Evolutionary conservation across 2,888 invertebrate species (phyloP), one percentile per base, ranked within the genome.

Genomic region (Drosophila birchii): DNA sequence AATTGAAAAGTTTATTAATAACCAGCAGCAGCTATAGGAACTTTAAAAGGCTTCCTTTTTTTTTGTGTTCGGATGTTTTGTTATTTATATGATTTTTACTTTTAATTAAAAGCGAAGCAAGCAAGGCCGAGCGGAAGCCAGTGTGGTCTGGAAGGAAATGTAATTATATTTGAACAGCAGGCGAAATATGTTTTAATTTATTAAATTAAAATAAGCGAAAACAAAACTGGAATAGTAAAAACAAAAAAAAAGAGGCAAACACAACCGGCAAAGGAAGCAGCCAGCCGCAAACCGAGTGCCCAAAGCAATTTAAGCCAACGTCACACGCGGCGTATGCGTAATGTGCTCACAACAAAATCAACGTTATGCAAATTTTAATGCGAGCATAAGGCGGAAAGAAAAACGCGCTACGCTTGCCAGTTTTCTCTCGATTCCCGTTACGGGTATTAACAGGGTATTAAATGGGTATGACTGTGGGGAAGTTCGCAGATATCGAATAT

Each of bases 1-100:
- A 81, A 76, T 79, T 84, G 71, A 89, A 85, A 85, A 85, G 89
- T 85, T 85, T 85, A 84, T 89, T 88, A 84, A 84, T 87, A 85
- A 81, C 85, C 76, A 38, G 14, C 38, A n/a, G 64, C 56, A 29
- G 39, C 54, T 34, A 59, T n/a, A 36, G 29, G 45, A 56, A 76
- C 73, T 80, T 87, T 61, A 80, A 78, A 80, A 70, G 61, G 68
- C 53, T 57, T 41, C 53, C 54, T 41, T 61, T 34, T 58, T 54
- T 41, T 66, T 4, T 26, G 49, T 16, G 16, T 32, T 11, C 29
- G 32, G 44, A 29, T 58, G 38, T 53, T 36, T 36, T 41, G 49
- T 39, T 29, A 26, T 67, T 54, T 64, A 62, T 51, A 55, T 56
- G 43, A 68, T 76, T 75, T 71, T 70, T 62, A 29, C 53, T 80